Conservation (phyloP, 2,888 invertebrate species). For the Netelia inedita region DNA sequence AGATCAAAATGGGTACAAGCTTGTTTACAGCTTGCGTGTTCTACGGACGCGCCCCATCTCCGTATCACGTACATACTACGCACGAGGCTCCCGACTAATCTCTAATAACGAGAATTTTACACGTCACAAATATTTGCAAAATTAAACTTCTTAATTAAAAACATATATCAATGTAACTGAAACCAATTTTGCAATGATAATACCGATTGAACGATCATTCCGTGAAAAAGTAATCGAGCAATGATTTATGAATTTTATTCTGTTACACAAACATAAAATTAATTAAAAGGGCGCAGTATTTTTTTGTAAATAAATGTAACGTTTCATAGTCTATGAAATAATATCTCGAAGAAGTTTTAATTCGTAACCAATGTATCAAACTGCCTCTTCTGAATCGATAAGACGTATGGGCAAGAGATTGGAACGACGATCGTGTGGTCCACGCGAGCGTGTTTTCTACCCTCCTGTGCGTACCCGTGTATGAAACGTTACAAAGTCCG, state of each 20-base stretch:
- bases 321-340: neutral
- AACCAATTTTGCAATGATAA: no score
- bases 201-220: no score
- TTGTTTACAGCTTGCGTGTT: slow-evolving; percentile 65
- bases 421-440: slow-evolving; percentile 53
- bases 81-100: slow-evolving; percentile 29
- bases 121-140: neutral
- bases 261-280: neutral
- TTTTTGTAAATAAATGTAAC: neutral
- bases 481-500: slow-evolving; percentile 52
- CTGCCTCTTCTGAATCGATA: neutral
- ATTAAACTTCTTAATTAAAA: no score
- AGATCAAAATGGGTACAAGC: slow-evolving; percentile 81
- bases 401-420: slow-evolving; percentile 2
- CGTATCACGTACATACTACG: neutral
- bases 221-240: no score
- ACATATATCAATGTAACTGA: no score
- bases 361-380: neutral
- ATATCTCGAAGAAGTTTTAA: neutral
- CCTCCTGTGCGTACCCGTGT: slow-evolving; percentile 43
- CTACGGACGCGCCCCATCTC: slow-evolving; percentile 61
- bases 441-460: slow-evolving; percentile 67
- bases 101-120: neutral
- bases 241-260: neutral
- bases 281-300: slow-evolving; percentile 1